phyloP scores from a whole-genome alignment of 2,113 vertebrate species.

The Tetrao urogallus region DNA sequence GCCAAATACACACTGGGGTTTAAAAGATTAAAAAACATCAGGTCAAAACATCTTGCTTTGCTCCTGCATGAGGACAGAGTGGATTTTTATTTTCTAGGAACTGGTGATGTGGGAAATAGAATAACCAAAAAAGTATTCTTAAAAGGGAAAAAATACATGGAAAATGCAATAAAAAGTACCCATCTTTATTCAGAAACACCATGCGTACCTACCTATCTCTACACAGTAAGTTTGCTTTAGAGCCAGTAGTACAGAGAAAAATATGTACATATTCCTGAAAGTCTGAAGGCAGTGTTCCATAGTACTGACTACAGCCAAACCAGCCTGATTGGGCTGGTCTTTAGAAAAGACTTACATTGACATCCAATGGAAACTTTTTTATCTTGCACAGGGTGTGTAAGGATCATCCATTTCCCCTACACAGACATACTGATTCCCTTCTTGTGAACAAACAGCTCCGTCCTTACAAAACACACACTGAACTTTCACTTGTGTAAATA shows the following conservation, averaged over 20 bases:
- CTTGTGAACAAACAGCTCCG: not conserved
- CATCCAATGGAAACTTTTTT: not conserved
- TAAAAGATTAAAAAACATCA: not conserved
- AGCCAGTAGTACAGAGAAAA: not conserved
- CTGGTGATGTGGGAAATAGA: not conserved
- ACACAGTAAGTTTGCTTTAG: not conserved
- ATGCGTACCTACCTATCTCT: not conserved
- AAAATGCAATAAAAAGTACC: not conserved
- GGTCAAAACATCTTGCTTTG: not conserved
- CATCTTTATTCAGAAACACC: not conserved
- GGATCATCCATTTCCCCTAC: conserved; percentile 12
- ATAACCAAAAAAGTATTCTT: not conserved
- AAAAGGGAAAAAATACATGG: not conserved
- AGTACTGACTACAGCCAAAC: not conserved
- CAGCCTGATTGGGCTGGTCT: not conserved
- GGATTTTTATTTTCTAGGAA: not conserved
- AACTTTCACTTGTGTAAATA: not conserved
- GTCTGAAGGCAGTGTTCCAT: not conserved
- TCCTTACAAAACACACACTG: not conserved
- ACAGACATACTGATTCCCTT: conserved; percentile 6
- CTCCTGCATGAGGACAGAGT: not conserved
- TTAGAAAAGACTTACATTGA: not conserved
- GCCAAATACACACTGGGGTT: not conserved
- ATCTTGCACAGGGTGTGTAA: not conserved
- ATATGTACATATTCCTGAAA: not conserved